Evolutionary conservation across 2,113 vertebrate species (phyloP).

Genomic region (Ailuropoda melanoleuca): DNA sequence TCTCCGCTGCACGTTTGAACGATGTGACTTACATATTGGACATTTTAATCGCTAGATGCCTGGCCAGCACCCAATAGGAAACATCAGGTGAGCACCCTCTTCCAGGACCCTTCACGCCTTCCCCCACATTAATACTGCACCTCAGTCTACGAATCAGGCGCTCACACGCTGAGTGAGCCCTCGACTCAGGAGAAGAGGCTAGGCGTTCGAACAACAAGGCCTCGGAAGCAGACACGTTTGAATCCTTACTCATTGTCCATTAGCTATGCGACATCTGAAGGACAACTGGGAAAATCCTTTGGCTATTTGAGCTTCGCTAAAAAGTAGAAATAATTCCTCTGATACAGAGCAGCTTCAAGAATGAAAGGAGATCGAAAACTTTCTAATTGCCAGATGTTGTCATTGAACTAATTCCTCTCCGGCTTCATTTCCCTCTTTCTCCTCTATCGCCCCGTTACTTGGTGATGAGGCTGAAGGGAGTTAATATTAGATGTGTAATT

Average conservation of each 20-base stretch:
- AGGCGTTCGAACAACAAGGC: background rate
- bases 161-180: background rate
- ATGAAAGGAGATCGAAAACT: background rate
- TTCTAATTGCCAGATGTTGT: background rate
- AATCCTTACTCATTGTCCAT: background rate
- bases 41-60: background rate
- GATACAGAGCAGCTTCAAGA: background rate
- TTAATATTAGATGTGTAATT: background rate
- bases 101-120: background rate
- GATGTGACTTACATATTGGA: background rate
- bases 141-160: too few species aligned
- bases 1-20: background rate
- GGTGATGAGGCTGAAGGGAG: background rate
- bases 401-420: background rate
- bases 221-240: background rate
- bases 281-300: background rate
- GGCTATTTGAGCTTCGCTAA: background rate
- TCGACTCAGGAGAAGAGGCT: background rate
- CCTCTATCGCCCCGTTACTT: background rate
- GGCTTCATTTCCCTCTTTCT: background rate
- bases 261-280: background rate
- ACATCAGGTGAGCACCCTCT: background rate
- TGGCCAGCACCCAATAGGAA: background rate
- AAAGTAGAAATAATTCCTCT: background rate
- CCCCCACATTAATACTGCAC: background rate